Percentiles rank a stretch among this genome's conserved stretches.
Evolutionary conservation across 1,140 invertebrate genomes (phyloP).

Genomic region (Anadara kagoshimensis): DNA sequence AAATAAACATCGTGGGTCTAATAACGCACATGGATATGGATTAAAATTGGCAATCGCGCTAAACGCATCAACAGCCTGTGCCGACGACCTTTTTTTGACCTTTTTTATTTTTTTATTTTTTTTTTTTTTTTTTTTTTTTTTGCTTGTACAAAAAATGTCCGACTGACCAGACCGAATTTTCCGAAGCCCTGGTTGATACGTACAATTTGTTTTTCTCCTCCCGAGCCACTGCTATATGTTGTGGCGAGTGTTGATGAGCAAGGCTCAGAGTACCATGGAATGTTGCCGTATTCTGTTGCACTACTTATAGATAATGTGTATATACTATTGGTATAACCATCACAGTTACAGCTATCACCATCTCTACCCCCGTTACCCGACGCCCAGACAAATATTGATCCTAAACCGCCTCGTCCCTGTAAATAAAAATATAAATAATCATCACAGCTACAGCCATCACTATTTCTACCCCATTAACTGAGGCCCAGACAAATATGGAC

Average conservation of each 20-base stretch:
- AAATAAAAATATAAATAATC: constrained; percentile 4
- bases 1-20: no score
- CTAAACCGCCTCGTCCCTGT: constrained; percentile 93
- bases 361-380: constrained; percentile 97
- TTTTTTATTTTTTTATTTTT: no score
- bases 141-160: no score
- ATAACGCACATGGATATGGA: no score
- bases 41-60: no score
- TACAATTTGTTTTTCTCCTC: constrained; percentile 64
- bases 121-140: no score
- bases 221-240: constrained; percentile 95
- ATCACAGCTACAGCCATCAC: no score
- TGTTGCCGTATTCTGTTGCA: constrained; percentile 90
- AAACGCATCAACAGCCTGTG: no score
- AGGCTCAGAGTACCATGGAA: constrained; percentile 98
- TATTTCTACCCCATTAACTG: constrained; percentile 97
- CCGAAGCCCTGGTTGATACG: no score
- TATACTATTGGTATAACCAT: constrained; percentile 99
- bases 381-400: constrained; percentile 99
- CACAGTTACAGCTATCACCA: constrained; percentile 98
- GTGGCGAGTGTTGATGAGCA: constrained; percentile 97
- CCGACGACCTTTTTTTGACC: no score
- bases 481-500: constrained; percentile 99
- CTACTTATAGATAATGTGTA: constrained; percentile 96
- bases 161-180: no score